Conservation (phyloP, 2,113 vertebrate genomes). For the Falcunculus frontatus region DNA sequence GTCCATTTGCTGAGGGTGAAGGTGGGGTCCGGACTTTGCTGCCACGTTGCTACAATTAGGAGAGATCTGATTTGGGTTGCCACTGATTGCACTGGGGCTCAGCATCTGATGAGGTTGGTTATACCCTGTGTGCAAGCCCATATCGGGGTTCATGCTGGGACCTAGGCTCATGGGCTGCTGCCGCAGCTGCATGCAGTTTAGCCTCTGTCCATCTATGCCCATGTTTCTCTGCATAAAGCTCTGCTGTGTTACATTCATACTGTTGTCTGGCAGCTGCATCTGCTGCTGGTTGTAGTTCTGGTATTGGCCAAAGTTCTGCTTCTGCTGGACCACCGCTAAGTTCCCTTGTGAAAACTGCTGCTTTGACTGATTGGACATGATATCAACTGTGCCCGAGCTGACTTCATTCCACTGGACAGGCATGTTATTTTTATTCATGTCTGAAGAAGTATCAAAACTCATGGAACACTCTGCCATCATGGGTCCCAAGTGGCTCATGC, state of each 20-base stretch:
- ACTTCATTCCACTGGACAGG: conserved; percentile 99
- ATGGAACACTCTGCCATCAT: conserved; percentile 73
- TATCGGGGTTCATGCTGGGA: conserved; percentile 55
- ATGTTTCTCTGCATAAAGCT: conserved; percentile 69
- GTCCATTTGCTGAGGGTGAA: conserved; percentile 69
- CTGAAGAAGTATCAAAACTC: conserved; percentile 67
- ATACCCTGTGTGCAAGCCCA: conserved; percentile 74
- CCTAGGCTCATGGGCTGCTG: conserved; percentile 71
- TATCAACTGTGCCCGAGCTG: conserved; percentile 91
- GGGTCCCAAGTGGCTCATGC: conserved; percentile 66
- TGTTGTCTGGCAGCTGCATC: conserved; percentile 74
- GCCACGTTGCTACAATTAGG: conserved; percentile 67
- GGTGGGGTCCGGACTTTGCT: conserved; percentile 53
- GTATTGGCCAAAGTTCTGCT: conserved; percentile 82
- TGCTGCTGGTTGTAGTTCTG: conserved; percentile 80
- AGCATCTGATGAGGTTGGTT: conserved; percentile 75
- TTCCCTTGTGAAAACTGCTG: conserved; percentile 78
- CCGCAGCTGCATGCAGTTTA: conserved; percentile 73
- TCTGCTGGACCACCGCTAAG: conserved; percentile 82
- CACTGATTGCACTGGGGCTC: conserved; percentile 61
- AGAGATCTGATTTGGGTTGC: conserved; percentile 71
- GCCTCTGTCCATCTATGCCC: conserved; percentile 72
- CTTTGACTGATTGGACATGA: conserved; percentile 75
- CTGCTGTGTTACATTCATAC: conserved; percentile 64
- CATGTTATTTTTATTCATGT: conserved; percentile 87